Evolutionary conservation across 2,888 invertebrate genomes (phyloP), one percentile per base, ranked within the genome.

Genomic region (Pseudolycoriella hygida): DNA sequence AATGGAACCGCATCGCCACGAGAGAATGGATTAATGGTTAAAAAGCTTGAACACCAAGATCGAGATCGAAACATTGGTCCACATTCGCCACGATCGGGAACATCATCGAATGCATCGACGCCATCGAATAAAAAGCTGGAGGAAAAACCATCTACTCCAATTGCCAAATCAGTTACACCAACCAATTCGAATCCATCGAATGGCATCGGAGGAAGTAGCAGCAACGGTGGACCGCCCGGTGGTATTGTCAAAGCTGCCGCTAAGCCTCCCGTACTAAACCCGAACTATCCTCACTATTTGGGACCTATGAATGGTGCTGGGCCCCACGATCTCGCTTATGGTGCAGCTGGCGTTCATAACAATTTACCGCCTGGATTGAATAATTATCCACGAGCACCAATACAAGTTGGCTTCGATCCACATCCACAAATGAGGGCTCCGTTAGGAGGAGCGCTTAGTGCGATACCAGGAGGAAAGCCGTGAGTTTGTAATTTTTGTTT

Each of bases 111-210:
- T 61, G 86, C 86, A n/a, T 86, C 86, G 54, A 87, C 87, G 30
- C 86, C 88, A 2, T 88, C 87, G 48, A 82, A 84, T 51, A 85
- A 85, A 63, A 85, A 86, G 62, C 68, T 84, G 62, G 84, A 84
- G 61, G 89, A 89, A 57, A 89, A 89, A 64, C 86, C 90, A 10
- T 79, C 83, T 50, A 90, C 92, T 20, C 90, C 90, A 4, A 87
- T 89, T 54, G 84, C 87, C 12, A 92, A 90, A 68, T 81, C 88
- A 5, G 83, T 85, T 49, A 89, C 89, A 34, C 89, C 89, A 3
- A 89, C 88, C 15, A 76, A 75, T 46, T 61, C 62, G 3, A 52
- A 53, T 46, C 49, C 50, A 34, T 71, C 74, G 2, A 77, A 80
- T 40, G 69, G 70, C 44, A 69, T 70, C 46, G 72, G 72, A 49